Conservation (phyloP, 2,113 vertebrate species). For the Prunella fulvescens region DNA sequence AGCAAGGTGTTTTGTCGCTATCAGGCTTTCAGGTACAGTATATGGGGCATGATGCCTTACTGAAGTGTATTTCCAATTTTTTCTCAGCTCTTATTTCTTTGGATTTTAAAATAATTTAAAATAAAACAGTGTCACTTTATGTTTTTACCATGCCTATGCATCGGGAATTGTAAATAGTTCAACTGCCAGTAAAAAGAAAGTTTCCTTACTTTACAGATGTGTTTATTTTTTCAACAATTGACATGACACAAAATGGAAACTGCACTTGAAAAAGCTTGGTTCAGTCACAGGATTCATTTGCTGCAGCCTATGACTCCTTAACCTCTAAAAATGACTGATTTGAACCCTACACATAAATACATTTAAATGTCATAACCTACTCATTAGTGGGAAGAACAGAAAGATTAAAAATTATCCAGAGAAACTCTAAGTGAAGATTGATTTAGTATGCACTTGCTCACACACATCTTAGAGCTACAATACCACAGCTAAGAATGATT, state of each 20-base stretch:
- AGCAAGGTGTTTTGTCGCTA: not conserved
- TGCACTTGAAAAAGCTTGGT: not conserved
- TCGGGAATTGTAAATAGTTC: not conserved
- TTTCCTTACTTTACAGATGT: not conserved
- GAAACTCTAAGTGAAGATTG: not conserved
- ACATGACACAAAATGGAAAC: not conserved
- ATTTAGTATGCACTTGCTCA: slow-evolving; percentile 14
- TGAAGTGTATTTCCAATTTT: not conserved
- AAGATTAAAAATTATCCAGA: not conserved
- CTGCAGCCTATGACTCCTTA: not conserved
- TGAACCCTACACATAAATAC: not conserved
- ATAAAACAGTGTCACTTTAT: not conserved
- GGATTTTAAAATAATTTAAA: not conserved
- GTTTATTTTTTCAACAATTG: not conserved
- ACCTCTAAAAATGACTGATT: not conserved
- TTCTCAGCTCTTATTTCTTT: not conserved
- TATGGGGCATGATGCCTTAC: not conserved
- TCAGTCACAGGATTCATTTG: not conserved
- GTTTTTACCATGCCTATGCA: not conserved
- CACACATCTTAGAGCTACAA: not conserved
- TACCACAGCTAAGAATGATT: not conserved
- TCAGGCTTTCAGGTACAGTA: not conserved
- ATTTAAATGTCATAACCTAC: slow-evolving; percentile 16
- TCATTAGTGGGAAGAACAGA: not conserved
- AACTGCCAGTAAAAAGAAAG: not conserved